Conservation (phyloP, 2,797 vertebrate genomes). For the Dicrostonyx torquatus region DNA sequence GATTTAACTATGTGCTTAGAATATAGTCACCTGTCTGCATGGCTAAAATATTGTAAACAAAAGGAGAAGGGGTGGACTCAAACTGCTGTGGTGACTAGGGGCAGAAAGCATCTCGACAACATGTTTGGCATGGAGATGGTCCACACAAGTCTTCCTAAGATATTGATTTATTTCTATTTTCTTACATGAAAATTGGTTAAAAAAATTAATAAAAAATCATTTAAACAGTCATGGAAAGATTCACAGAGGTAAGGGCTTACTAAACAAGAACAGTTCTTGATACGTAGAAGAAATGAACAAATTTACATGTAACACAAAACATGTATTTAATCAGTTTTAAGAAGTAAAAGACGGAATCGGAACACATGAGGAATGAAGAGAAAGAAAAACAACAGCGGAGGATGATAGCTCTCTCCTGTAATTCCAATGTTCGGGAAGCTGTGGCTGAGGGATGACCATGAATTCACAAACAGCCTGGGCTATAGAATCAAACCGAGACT, state of each 20-base stretch:
- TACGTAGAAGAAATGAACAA: background rate
- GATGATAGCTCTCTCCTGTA: background rate
- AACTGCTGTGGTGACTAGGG: background rate
- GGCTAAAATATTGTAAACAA: background rate
- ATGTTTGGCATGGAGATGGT: background rate
- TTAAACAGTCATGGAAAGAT: slow-evolving; percentile 5
- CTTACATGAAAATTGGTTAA: background rate
- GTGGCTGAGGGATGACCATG: background rate
- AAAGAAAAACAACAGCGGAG: background rate
- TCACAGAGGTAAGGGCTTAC: background rate
- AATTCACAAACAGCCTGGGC: background rate
- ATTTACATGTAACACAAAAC: background rate
- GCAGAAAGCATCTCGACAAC: background rate
- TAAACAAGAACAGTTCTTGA: background rate
- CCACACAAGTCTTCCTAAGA: background rate
- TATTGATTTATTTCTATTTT: background rate
- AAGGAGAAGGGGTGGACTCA: background rate
- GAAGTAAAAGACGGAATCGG: background rate
- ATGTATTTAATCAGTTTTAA: background rate
- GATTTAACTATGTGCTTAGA: background rate
- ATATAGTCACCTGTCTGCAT: background rate
- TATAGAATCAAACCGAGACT: background rate
- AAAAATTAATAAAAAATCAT: background rate
- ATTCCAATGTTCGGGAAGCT: background rate
- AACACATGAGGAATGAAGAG: background rate